These are phyloP conservation scores for Crocallis elinguaria DNA, from an alignment of 2,888 invertebrate genomes.

Conservation along the genomic window DNA sequence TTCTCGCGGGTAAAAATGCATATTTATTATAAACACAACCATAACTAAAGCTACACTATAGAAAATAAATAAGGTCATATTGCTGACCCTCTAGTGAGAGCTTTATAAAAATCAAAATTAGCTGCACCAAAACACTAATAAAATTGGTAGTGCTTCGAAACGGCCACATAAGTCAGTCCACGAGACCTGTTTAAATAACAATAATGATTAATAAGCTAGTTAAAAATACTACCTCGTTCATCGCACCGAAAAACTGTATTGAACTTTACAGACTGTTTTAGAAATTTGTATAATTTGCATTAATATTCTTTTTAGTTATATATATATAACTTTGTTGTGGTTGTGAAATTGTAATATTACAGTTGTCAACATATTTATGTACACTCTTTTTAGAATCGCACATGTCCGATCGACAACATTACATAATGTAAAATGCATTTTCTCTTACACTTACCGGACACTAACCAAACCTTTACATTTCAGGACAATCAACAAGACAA, in stretches of 20 bases:
- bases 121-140: too few species aligned
- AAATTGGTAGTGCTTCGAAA: too few species aligned
- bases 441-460: conserved; percentile 25
- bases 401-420: conserved; percentile 11
- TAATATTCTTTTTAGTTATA: background rate
- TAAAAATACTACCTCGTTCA: too few species aligned
- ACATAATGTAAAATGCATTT: conserved; percentile 37
- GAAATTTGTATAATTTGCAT: background rate
- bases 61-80: background rate
- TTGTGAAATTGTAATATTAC: conserved; percentile 19
- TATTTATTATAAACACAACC: background rate
- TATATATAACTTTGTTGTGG: background rate
- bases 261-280: too few species aligned
- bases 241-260: too few species aligned
- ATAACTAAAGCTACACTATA: background rate
- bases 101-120: too few species aligned
- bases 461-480: conserved; percentile 10
- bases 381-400: conserved; percentile 19
- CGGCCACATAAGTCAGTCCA: too few species aligned
- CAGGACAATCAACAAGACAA: conserved; percentile 8
- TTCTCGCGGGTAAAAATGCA: background rate
- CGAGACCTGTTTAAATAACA: too few species aligned
- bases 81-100: background rate
- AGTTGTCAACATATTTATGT: conserved; percentile 22
- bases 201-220: too few species aligned